Evolutionary conservation across 2,797 vertebrate genomes (phyloP), one percentile per base, ranked within the genome.

Genomic region (Micropoecilia bifurca): DNA sequence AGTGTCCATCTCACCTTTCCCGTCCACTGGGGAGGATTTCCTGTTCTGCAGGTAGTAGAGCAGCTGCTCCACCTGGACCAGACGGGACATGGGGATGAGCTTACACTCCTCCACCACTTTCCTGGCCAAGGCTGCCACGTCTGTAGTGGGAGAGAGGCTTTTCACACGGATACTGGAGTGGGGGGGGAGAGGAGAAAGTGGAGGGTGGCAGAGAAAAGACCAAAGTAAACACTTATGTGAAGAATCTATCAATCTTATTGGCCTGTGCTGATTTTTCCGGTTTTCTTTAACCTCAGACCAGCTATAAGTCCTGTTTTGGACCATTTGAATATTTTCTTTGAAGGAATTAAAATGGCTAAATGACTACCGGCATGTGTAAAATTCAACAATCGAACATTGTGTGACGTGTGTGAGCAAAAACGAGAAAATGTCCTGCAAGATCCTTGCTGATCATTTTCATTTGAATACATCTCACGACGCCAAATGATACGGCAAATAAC

Each of bases 71-170:
- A 99, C 98, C 71, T 99, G 97, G 0, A 93, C 95, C 66, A 99
- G 90, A 85, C 96, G 98, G 50, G 97, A 97, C 1, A 96, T 88
- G 74, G 97, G 97, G 89, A 99, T 98, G 78, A 99, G 97, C 73
- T 97, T 98, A 91, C 98, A 99, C 88, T 99, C 98, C 79, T 99
- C 98, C 86, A 99, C 96, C 80, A 99, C 98, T 85, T 99, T 99
- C 61, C 96, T 96, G 73, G 98, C 97, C 94, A 99, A 91, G 46
- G 97, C 97, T 55, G 94, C 95, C 80, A 99, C 95, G 77, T 99
- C 98, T 72, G 98, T 99, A 81, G 96, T 98, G 13, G 97, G 95
- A 88, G 97, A 98, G 50, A 99, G 96, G 88, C 97, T 99, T 91
- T 99, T 99, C 83, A 99, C 96, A 36, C 97, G 97, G 87, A 99